phyloP scores from a whole-genome alignment of 2,797 vertebrate species.

The Triplophysa bombifrons region DNA sequence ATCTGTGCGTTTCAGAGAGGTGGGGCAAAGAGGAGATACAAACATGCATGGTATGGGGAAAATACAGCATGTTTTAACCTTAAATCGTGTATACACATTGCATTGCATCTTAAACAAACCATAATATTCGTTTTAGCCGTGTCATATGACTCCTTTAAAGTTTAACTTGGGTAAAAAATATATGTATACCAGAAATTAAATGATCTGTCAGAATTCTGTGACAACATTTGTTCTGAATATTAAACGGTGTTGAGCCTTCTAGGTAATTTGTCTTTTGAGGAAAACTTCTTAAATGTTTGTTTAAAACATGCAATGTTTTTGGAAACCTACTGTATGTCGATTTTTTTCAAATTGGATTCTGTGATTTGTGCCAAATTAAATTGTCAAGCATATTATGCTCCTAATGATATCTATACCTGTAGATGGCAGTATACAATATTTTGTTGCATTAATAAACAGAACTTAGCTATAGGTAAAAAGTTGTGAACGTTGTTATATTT shows the following conservation, averaged over 20 bases:
- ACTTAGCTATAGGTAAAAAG: neutral
- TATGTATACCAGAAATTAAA: slow-evolving; percentile 5
- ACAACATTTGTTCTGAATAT: slow-evolving; percentile 39
- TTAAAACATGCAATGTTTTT: neutral
- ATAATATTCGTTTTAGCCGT: no score
- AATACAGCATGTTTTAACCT: no score
- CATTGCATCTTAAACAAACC: no score
- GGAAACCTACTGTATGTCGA: neutral
- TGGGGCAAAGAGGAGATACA: no score
- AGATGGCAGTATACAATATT: neutral
- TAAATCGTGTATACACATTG: no score
- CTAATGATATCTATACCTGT: neutral
- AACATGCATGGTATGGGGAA: no score
- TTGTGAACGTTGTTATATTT: slow-evolving; percentile 1
- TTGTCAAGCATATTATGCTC: neutral
- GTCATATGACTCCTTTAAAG: neutral
- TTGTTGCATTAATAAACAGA: neutral
- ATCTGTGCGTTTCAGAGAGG: no score
- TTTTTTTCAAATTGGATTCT: neutral
- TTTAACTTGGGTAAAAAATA: slow-evolving; percentile 12
- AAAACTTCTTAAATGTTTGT: slow-evolving; percentile 23
- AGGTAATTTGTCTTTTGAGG: slow-evolving; percentile 26
- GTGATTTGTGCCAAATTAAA: slow-evolving; percentile 1
- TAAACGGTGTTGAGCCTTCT: slow-evolving; percentile 20
- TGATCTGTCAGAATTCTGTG: slow-evolving; percentile 21